Conservation (phyloP, 2,888 invertebrate species). For the Zaprionus obscuricornis region DNA sequence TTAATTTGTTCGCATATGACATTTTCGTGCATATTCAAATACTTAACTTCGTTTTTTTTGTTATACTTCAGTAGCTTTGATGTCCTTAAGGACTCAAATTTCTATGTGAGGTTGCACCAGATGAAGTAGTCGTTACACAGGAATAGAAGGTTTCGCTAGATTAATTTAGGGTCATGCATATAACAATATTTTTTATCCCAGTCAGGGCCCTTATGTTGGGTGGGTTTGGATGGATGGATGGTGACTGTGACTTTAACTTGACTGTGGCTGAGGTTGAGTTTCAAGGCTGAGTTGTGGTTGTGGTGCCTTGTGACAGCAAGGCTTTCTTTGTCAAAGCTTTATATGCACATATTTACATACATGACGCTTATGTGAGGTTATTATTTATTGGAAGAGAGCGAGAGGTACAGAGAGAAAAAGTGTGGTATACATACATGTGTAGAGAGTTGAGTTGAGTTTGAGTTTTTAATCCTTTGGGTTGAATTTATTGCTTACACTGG, state of each 20-base stretch:
- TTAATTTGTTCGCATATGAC: slow-evolving; percentile 75
- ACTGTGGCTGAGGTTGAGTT: slow-evolving; percentile 3
- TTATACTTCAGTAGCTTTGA: slow-evolving; percentile 75
- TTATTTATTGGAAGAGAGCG: slow-evolving; percentile 63
- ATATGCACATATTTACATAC: too few relatives aligned
- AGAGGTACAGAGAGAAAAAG: too few relatives aligned
- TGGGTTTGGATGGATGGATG: slow-evolving; percentile 16
- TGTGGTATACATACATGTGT: too few relatives aligned
- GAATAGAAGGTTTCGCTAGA: slow-evolving; percentile 80
- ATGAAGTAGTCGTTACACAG: slow-evolving; percentile 22
- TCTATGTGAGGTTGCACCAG: slow-evolving; percentile 19
- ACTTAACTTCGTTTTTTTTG: slow-evolving; percentile 69
- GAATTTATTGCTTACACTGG: slow-evolving; percentile 64
- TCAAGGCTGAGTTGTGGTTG: not conserved
- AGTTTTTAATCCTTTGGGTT: slow-evolving; percentile 51
- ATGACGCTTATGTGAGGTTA: slow-evolving; percentile 46
- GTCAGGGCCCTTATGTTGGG: slow-evolving; percentile 14
- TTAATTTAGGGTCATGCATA: slow-evolving; percentile 81
- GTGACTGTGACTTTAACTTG: slow-evolving; percentile 5
- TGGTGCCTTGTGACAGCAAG: slow-evolving; percentile 24
- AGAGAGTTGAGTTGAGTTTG: slow-evolving; percentile 26
- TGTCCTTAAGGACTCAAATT: slow-evolving; percentile 30
- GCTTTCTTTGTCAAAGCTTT: slow-evolving; percentile 41
- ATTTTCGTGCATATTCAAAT: slow-evolving; percentile 75
- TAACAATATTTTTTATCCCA: slow-evolving; percentile 73